Evolutionary conservation across 2,888 invertebrate species (phyloP), one percentile per base, ranked within the genome.

Genomic region (Halictus ligatus): DNA sequence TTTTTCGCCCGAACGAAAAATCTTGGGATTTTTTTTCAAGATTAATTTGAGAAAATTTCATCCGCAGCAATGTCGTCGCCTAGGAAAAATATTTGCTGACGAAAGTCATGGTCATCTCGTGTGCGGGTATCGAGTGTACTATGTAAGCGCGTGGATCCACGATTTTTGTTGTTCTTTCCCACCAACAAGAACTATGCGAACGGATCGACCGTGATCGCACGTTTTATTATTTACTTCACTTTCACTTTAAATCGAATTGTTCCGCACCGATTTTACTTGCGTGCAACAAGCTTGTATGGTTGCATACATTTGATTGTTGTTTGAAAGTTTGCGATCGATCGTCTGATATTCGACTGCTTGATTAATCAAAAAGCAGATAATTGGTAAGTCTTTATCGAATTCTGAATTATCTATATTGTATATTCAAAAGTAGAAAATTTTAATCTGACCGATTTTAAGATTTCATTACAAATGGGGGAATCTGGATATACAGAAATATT

Each of bases 91-190:
- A 81, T 85, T 88, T 87, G 89, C 91, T 92, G 88, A 93, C 89
- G 92, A 93, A 92, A 92, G 92, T 92, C 92, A 92, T 91, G 93
- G 93, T 92, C 92, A 91, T 90, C 88, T 88, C 88, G 89, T 88
- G 85, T 85, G 84, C 86, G 89, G 85, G 83, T 88, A 84, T 89
- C 84, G 89, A 89, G 86, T 83, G 81, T 85, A 87, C 87, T 90
- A 91, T 93, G 90, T 91, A 89, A 92, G 83, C 86, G 87, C 78
- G 54, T 77, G 54, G 60, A 78, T 71, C 29, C 75, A 54, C 40
- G 48, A 75, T 43, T 80, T 75, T 67, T 71, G 75, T 80, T 46
- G 71, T 48, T 75, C 69, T 69, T 77, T 25, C 50, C 25, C 15
- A 77, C 60, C 75, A 81, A 48, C 58, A 71, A 77, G 21, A 67